Base-by-base conservation (phyloP, 2,113 vertebrate genomes). In the Microtus ochrogaster region DNA sequence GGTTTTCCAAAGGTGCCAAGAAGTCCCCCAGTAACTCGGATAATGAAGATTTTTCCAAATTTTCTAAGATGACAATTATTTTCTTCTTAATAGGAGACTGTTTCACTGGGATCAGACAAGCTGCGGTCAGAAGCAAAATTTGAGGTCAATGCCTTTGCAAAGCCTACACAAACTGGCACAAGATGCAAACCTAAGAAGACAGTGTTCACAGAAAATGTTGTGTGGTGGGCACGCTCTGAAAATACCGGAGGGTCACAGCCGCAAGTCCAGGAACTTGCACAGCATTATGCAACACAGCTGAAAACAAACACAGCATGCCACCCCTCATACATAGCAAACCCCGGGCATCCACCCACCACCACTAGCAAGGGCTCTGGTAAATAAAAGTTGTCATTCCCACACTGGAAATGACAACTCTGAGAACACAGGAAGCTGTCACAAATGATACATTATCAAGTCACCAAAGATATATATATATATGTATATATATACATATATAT, bases 1-100 rank as follows among this genome's bases (percentile, higher is more conserved):
- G 98, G 97, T 98, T 99, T 98, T 99, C 99, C 98, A 99, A 98
- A 68, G 99, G 98, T 96, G 99, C 98, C 98, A 99, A 98, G 92
- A 99, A 99, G 97, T 99, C 99, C 77, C 99, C 99, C 22, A 99
- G 96, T 96, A 99, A 98, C 92, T 99, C 99, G 10, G 98, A 99
- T 36, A 99, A 98, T 4, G 99, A 99, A n/a, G 99, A 98, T 98
- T 98, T 99, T 98, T 99, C 99, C 98, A 99, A 98, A 49, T 99
- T 99, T 97, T 99, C 99, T 97, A 99, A 97, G 95, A 99, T 98
- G 73, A 99, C 96, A 74, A 99, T 99, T 96, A 99, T 99, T 98
- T 99, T 98, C 98, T 98, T 98, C 73, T 96, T 98, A 16, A 97
- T 73, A 82, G 98, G 97, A 96, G 97, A 93, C n/a, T 98, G 98